Percentiles rank a stretch among this genome's conserved stretches.
phyloP scores from a whole-genome alignment of 23 tunicate species.

The Corella eumyota region DNA sequence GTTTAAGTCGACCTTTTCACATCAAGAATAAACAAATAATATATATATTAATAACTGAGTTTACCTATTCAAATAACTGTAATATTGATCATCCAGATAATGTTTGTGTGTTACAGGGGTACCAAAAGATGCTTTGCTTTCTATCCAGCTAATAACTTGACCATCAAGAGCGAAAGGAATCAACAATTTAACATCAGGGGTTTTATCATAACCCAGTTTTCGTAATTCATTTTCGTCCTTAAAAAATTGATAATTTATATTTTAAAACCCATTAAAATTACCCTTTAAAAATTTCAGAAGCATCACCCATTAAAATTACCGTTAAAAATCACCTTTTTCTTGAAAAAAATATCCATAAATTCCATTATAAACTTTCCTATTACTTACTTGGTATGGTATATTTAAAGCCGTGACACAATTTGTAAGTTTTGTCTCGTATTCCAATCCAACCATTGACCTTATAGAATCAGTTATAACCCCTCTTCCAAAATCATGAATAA shows the following conservation, averaged over 20 bases:
- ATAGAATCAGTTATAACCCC: conserved; percentile 84
- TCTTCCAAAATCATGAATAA: conserved; percentile 49
- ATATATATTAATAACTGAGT: background rate
- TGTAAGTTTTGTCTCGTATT: conserved; percentile 51
- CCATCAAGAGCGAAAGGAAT: conserved; percentile 65
- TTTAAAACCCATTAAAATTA: background rate
- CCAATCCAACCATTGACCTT: conserved; percentile 72
- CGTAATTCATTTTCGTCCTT: conserved; percentile 73
- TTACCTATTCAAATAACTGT: conserved; percentile 75
- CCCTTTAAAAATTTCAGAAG: background rate
- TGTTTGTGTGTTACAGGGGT: conserved; percentile 47
- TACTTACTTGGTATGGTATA: conserved; percentile 40
- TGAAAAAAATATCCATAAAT: no score
- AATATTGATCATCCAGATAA: conserved; percentile 67
- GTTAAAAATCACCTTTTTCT: no score
- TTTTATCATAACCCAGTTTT: conserved; percentile 79
- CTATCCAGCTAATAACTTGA: conserved; percentile 89
- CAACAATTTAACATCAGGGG: conserved; percentile 88
- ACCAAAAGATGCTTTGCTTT: conserved; percentile 95
- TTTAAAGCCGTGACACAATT: conserved; percentile 21
- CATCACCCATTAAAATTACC: no score
- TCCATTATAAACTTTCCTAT: conserved; percentile 1
- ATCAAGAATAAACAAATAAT: no score
- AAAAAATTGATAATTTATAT: background rate
- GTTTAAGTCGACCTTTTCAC: no score